Conservation (phyloP, 2,888 invertebrate genomes). For the Andrena marginata region DNA sequence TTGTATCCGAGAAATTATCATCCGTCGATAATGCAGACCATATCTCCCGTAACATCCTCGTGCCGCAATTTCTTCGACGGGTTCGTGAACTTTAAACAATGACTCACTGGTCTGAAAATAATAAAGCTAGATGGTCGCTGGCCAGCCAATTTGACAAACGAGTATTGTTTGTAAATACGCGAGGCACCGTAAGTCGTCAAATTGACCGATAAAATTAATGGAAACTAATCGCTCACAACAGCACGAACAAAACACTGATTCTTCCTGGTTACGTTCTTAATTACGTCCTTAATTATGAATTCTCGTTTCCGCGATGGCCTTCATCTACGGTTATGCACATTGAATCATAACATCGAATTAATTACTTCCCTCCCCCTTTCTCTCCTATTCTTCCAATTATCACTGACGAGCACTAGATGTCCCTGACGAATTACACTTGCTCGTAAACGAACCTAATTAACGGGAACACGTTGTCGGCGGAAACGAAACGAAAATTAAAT, state of each 20-base stretch:
- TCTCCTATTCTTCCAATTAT: constrained; percentile 35
- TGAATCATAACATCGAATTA: constrained; percentile 51
- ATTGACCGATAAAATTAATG: background rate
- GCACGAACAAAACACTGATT: background rate
- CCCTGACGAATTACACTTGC: constrained; percentile 13
- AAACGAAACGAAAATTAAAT: background rate
- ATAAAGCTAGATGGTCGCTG: background rate
- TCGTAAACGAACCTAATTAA: constrained; percentile 16
- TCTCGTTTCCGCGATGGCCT: constrained; percentile 41
- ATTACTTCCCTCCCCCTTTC: constrained; percentile 28
- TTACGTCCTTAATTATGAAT: constrained; percentile 6
- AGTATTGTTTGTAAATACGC: background rate
- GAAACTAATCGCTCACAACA: constrained; percentile 1
- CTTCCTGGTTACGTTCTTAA: constrained; percentile 12
- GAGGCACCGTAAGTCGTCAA: background rate
- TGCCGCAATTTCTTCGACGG: background rate
- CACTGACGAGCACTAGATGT: constrained; percentile 6
- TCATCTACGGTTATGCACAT: constrained; percentile 26
- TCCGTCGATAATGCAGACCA: background rate
- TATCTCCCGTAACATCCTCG: no score
- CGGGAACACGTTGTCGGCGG: background rate
- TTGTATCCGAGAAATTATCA: background rate
- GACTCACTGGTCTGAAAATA: constrained; percentile 16
- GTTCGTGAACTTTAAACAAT: constrained; percentile 1
- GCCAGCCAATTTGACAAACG: background rate